Evolutionary conservation across 2,797 vertebrate genomes (phyloP).

Genomic region (Mormyrus proboscirostris): DNA sequence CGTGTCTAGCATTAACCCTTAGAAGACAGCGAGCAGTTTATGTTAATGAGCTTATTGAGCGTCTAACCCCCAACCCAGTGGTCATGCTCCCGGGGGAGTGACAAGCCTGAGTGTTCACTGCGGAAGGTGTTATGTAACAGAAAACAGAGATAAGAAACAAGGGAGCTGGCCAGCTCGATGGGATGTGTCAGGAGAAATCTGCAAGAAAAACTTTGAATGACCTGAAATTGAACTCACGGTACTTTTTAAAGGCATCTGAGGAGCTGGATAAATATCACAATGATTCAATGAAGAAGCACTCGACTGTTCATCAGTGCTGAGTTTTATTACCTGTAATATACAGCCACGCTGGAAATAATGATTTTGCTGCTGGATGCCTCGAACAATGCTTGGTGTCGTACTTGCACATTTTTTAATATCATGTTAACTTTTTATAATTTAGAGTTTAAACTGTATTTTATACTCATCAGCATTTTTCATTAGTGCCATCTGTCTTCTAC

Average conservation of each 20-base stretch:
- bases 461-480: not conserved
- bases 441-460: not conserved
- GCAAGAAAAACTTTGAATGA: not conserved
- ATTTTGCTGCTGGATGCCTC: conserved; percentile 8
- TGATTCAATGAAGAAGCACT: not conserved
- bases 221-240: not conserved
- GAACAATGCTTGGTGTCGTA: not conserved
- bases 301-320: not conserved
- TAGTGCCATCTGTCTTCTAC: not conserved
- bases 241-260: not conserved
- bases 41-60: conserved; percentile 2
- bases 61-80: not conserved
- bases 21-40: not conserved
- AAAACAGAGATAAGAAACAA: not conserved
- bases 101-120: not conserved
- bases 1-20: not conserved
- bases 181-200: not conserved
- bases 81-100: not conserved
- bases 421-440: not conserved
- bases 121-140: not conserved
- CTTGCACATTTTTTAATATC: not conserved
- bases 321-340: not conserved
- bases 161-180: not conserved
- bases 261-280: conserved; percentile 1
- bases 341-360: not conserved